Percentiles rank a stretch among this genome's conserved stretches.
Evolutionary conservation across 92 coral and sea anemone genomes (phyloP).

Genomic region (Bergia puertoricense): DNA sequence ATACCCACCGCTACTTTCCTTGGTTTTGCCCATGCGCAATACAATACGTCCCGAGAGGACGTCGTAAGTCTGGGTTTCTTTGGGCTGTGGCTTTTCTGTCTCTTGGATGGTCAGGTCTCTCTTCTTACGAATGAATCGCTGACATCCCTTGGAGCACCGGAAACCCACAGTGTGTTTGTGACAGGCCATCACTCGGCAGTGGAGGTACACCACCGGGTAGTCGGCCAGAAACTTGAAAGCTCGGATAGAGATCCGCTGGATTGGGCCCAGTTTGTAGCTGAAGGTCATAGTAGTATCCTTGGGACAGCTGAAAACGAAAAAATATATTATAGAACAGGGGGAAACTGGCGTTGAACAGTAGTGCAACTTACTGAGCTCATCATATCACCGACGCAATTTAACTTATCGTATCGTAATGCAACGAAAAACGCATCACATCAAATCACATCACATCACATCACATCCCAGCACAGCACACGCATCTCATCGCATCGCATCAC

Average conservation of each 20-base stretch:
- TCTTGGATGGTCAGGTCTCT: conserved; percentile 16
- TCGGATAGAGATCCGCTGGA: conserved; percentile 47
- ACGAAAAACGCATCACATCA: too few relatives aligned
- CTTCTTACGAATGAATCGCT: conserved; percentile 40
- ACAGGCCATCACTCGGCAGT: conserved; percentile 53
- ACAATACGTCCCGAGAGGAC: conserved; percentile 30
- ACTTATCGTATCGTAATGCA: too few relatives aligned
- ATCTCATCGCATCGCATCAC: too few relatives aligned
- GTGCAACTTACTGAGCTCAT: background rate
- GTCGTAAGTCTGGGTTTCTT: conserved; percentile 35
- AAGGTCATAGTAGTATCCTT: conserved; percentile 40
- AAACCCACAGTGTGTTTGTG: conserved; percentile 45
- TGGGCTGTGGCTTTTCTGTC: background rate
- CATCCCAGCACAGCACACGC: too few relatives aligned
- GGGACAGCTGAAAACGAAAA: conserved; percentile 40
- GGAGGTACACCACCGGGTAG: conserved; percentile 43
- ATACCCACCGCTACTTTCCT: conserved; percentile 21
- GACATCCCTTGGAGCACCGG: conserved; percentile 54
- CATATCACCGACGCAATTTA: background rate
- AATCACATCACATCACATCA: too few relatives aligned
- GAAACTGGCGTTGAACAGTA: background rate
- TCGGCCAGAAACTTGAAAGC: conserved; percentile 48
- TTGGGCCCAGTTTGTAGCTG: conserved; percentile 10
- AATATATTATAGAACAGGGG: background rate
- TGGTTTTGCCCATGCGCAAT: background rate